These are phyloP conservation scores for Odontophorus gujanensis DNA, from an alignment of 2,113 vertebrate genomes.

Conservation along the genomic window DNA sequence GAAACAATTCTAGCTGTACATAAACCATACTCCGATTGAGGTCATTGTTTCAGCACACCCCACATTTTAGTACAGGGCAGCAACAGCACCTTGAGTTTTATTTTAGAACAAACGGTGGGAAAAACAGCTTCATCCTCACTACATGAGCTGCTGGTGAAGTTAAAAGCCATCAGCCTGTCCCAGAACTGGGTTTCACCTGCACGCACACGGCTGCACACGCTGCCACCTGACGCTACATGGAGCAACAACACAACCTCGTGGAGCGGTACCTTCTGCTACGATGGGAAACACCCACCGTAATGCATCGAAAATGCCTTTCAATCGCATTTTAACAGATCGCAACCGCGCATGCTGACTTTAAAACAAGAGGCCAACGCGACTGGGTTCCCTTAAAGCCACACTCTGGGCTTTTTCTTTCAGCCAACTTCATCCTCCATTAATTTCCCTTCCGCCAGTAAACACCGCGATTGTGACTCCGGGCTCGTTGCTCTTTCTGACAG, in stretches of 20 bases:
- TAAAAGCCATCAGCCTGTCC: not conserved
- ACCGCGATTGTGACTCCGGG: rapidly evolving
- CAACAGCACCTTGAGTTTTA: not conserved
- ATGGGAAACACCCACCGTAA: not conserved
- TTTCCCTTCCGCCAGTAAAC: not conserved
- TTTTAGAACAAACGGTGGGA: not conserved
- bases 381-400: not conserved
- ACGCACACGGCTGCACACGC: too few species aligned
- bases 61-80: not conserved
- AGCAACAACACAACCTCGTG: not conserved
- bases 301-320: not conserved
- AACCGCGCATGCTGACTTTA: not conserved
- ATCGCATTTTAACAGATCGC: not conserved
- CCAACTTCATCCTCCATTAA: not conserved
- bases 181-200: not conserved
- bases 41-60: not conserved
- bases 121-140: not conserved
- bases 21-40: not conserved
- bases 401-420: not conserved
- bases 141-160: not conserved
- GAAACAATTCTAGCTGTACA: not conserved
- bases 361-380: rapidly evolving
- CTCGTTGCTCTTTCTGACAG: not conserved
- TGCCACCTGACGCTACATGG: not conserved
- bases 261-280: not conserved